Base-by-base conservation (phyloP, 2,797 vertebrate genomes). In the Kryptopterus vitreolus region DNA sequence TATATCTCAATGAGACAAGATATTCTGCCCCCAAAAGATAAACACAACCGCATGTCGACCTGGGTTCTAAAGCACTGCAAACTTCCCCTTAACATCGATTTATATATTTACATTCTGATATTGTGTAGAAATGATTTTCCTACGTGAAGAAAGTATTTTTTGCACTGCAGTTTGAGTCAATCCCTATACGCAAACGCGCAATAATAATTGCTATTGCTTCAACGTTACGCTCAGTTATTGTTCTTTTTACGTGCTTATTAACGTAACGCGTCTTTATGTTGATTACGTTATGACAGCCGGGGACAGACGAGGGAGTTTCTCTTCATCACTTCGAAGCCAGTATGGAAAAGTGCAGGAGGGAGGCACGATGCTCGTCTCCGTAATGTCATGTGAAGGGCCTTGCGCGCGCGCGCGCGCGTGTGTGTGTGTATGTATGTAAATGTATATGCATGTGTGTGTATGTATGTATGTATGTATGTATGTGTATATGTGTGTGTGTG, bases 1-100 rank as follows among this genome's bases (percentile, higher is more conserved):
- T 80, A 76, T 70, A 86, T 85, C 83, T 80, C 77, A 31, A 80
- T 78, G 59, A 62, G 24, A 66, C 66, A 66, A 53, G 57, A 65
- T 43, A 22, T 75, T 81, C 57, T 71, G 38, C 13, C 11, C n/a
- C 62, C 55, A 75, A 61, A n/a, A 48, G n/a, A n/a, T n/a, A n/a
- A n/a, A n/a, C n/a, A n/a, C 43, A 72, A 62, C 22, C 20, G 72
- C 76, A 72, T 76, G 72, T 81, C 18, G 73, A 61, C 74, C 68
- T 79, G 38, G 48, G 57, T 78, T 43, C 18, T 50, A 15, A 2
- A 71, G 72, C 58, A 48, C 79, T 80, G 53, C 71, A 68, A 46
- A 24, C 26, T 20, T 61, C 24, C 6, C 11, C 0, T 52, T 3
- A 53, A 33, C n/a, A 38, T 24, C 10, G 12, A 57, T 16, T 58